Evolutionary conservation across 2,888 invertebrate genomes (phyloP), one percentile per base, ranked within the genome.

Genomic region (Cylindroiulus punctatus): DNA sequence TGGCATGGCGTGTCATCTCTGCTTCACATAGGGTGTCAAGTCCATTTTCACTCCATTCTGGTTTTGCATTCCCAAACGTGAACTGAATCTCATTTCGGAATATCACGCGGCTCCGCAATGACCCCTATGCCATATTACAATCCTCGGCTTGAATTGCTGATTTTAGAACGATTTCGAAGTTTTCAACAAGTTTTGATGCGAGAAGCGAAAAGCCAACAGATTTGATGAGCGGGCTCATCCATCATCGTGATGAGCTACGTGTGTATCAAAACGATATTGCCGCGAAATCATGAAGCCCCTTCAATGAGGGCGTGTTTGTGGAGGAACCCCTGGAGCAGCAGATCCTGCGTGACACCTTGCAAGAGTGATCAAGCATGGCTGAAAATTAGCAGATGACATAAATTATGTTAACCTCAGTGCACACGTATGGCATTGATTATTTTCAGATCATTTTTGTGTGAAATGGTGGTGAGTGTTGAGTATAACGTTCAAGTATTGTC

Each of bases 141-240:
- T 76, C 76, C 76, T 76, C 17, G 26, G 26, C 76, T 76, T 76
- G 76, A 76, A 76, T 76, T 76, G 76, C 76, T 76, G 76, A 76
- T 76, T 76, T 76, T 76, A n/a, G 65, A 65, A 14, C 65, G 65
- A 65, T 65, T 65, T 65, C 26, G 26, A 76, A 76, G 76, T 76
- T 76, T 76, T 76, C 76, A 76, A 30, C 30, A 76, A 76, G 76
- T 76, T 76, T 76, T 76, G 76, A 76, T 76, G 76, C 30, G 30
- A 76, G 26, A 76, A 76, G 76, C 76, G 76, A n/a, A 76, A 76
- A 76, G 76, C 76, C 30, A 76, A 30, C 76, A 76, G 26, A 26
- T 76, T 76, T 76, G 76, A 76, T 76, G 17, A 26, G 10, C 76
- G 30, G 76, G 30, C 76, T 76, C 76, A 76, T 76, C 76, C 76